These are phyloP conservation scores for Germaria angustata DNA, from an alignment of 2,888 invertebrate genomes.

Conservation along the genomic window DNA sequence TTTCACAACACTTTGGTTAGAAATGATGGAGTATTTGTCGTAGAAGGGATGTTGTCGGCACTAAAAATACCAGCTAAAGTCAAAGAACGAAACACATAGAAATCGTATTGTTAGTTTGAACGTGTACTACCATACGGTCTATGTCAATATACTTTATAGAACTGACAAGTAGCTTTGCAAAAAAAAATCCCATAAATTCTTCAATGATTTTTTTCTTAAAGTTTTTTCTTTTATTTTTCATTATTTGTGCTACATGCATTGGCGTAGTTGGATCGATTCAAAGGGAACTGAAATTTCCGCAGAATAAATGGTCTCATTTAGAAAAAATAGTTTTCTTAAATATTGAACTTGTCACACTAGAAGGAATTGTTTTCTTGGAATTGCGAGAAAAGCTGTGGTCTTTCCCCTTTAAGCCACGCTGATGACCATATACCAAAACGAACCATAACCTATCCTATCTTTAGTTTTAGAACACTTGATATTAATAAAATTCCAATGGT, in stretches of 20 bases:
- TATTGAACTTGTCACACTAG: too few species aligned
- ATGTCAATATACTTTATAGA: neutral
- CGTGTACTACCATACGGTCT: constrained; percentile 13
- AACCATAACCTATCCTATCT: constrained; percentile 57
- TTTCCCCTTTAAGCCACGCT: too few species aligned
- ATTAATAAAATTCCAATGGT: constrained; percentile 65
- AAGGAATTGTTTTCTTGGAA: too few species aligned
- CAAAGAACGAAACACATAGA: constrained; percentile 25
- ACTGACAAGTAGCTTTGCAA: constrained; percentile 44
- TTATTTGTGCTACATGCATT: constrained; percentile 2
- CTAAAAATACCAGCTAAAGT: constrained; percentile 11
- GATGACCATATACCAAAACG: constrained; percentile 18
- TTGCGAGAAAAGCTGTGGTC: too few species aligned
- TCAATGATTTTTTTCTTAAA: constrained; percentile 40
- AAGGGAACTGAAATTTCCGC: too few species aligned
- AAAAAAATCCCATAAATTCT: constrained; percentile 50
- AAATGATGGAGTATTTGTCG: constrained; percentile 6
- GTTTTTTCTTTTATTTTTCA: constrained; percentile 24
- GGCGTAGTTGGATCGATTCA: too few species aligned
- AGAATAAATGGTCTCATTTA: too few species aligned
- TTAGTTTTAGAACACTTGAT: constrained; percentile 42
- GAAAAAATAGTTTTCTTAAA: too few species aligned
- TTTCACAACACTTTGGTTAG: constrained; percentile 10
- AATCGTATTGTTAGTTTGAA: constrained; percentile 11
- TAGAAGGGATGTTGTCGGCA: neutral